These are phyloP conservation scores for Bedellia somnulentella DNA, from an alignment of 2,888 invertebrate species.

Conservation along the genomic window DNA sequence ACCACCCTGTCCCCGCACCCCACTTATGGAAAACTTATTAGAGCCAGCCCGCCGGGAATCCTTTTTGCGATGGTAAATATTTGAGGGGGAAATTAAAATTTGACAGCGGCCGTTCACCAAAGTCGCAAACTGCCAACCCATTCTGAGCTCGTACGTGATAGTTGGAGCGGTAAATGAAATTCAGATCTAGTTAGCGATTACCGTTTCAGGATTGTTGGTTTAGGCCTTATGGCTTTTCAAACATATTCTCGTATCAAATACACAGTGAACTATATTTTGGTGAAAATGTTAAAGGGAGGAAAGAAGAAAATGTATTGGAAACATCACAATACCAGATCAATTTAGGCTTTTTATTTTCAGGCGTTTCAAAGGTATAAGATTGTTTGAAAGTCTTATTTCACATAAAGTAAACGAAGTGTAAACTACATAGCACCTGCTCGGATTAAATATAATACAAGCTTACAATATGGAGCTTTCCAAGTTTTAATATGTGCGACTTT, in stretches of 20 bases:
- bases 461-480: constrained; percentile 15
- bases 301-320: too few relatives aligned
- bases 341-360: too few relatives aligned
- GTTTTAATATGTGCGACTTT: constrained; percentile 18
- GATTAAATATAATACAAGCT: constrained; percentile 6
- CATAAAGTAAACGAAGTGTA: constrained; percentile 6
- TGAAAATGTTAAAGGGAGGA: too few relatives aligned
- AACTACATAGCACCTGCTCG: constrained; percentile 5
- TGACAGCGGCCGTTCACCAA: constrained; percentile 51
- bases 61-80: constrained; percentile 62
- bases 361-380: too few relatives aligned
- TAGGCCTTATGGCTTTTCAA: too few relatives aligned
- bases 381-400: constrained; percentile 5
- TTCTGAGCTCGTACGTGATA: constrained; percentile 49
- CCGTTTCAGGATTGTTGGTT: constrained; percentile 1
- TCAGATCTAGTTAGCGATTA: constrained; percentile 40
- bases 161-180: constrained; percentile 58
- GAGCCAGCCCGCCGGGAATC: constrained; percentile 57
- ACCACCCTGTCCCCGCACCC: constrained; percentile 16
- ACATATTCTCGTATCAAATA: too few relatives aligned
- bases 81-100: constrained; percentile 62
- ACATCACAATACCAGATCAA: too few relatives aligned
- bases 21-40: constrained; percentile 62
- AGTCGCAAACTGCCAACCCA: constrained; percentile 29
- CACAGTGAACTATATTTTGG: too few relatives aligned